Percentiles rank a stretch among this genome's conserved stretches.
These are phyloP conservation scores for Onychomys arenicola DNA, from an alignment of 2,797 vertebrate genomes.

Conservation along the genomic window DNA sequence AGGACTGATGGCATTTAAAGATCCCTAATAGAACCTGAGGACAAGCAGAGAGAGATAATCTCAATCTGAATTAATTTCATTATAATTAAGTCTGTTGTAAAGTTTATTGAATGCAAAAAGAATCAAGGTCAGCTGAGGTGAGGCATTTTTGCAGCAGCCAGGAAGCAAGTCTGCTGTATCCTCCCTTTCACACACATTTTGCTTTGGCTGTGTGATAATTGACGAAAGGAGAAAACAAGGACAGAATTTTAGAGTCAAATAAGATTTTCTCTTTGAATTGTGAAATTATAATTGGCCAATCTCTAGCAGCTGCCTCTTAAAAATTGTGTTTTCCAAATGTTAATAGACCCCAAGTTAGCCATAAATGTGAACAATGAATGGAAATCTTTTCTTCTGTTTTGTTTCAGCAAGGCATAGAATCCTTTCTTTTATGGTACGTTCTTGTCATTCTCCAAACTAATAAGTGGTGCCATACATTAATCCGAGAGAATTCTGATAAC, in stretches of 20 bases:
- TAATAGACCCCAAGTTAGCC: constrained; percentile 72
- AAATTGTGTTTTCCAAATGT: constrained; percentile 79
- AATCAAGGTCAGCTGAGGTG: constrained; percentile 61
- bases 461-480: background rate
- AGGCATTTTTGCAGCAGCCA: background rate
- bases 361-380: constrained; percentile 75
- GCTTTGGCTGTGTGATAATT: constrained; percentile 59
- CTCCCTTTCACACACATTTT: background rate
- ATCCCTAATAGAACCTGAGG: constrained; percentile 13
- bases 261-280: constrained; percentile 73
- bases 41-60: constrained; percentile 32
- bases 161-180: constrained; percentile 26
- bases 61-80: constrained; percentile 43
- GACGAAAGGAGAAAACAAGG: constrained; percentile 13
- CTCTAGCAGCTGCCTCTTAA: constrained; percentile 69
- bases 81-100: constrained; percentile 63
- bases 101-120: constrained; percentile 45
- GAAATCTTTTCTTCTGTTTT: constrained; percentile 74
- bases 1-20: constrained; percentile 41
- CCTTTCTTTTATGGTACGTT: constrained; percentile 57
- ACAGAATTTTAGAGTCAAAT: constrained; percentile 67
- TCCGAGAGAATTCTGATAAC: constrained; percentile 17
- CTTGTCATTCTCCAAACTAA: constrained; percentile 61
- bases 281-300: constrained; percentile 74
- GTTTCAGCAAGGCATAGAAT: constrained; percentile 64